phyloP scores from a whole-genome alignment of 2,888 invertebrate species.

The Hydriomena furcata region DNA sequence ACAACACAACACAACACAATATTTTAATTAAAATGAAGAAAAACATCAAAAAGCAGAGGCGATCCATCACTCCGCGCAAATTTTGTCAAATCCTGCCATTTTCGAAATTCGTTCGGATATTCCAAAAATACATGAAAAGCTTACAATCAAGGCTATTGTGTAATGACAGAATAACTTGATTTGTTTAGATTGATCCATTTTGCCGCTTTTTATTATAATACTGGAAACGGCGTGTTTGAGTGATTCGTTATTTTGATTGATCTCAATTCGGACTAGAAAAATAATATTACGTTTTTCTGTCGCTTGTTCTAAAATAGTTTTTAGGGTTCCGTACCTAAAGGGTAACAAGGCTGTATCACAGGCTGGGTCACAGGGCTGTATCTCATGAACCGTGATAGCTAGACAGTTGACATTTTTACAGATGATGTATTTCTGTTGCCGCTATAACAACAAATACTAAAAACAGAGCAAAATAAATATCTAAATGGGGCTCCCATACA shows the following conservation, averaged over 20 bases:
- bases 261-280: constrained; percentile 7
- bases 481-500: too few relatives aligned
- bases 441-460: too few relatives aligned
- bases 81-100: constrained; percentile 62
- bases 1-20: constrained; percentile 1
- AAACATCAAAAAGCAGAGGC: constrained; percentile 35
- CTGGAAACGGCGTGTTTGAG: constrained; percentile 48
- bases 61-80: constrained; percentile 60
- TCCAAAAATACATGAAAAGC: constrained; percentile 54
- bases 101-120: constrained; percentile 58
- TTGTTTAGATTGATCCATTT: constrained; percentile 75
- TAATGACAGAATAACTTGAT: constrained; percentile 51
- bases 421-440: too few relatives aligned
- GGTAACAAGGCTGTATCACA: too few relatives aligned
- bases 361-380: too few relatives aligned
- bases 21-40: constrained; percentile 33
- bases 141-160: constrained; percentile 70
- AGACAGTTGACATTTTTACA: too few relatives aligned
- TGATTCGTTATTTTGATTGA: constrained; percentile 33
- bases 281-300: neutral
- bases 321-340: too few relatives aligned
- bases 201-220: constrained; percentile 44
- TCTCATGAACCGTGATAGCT: too few relatives aligned
- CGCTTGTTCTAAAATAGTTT: too few relatives aligned
- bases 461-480: too few relatives aligned